These are phyloP conservation scores for Drosophila mayaguana DNA, from an alignment of 2,888 invertebrate genomes.

Conservation along the genomic window DNA sequence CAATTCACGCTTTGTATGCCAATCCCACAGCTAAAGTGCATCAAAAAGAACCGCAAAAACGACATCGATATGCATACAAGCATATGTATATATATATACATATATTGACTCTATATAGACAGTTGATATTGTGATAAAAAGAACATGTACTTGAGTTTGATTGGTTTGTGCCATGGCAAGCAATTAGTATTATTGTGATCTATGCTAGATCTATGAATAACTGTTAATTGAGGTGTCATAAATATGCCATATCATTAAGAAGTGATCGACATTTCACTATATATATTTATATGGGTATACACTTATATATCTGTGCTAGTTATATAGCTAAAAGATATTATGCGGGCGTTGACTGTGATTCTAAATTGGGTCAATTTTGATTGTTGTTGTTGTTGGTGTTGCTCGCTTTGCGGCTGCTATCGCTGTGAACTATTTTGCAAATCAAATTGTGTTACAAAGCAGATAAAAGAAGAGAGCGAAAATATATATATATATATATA, in stretches of 20 bases:
- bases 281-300: background rate
- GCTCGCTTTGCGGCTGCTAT: conserved; percentile 5
- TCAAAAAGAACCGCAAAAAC: conserved; percentile 38
- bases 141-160: conserved; percentile 39
- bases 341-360: conserved; percentile 55
- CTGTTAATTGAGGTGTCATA: conserved; percentile 64
- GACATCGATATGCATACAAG: background rate
- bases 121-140: conserved; percentile 21
- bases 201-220: conserved; percentile 41
- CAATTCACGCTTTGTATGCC: conserved; percentile 8
- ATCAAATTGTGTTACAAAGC: conserved; percentile 54
- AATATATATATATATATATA: no score
- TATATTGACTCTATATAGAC: conserved; percentile 5
- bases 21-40: conserved; percentile 14
- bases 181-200: conserved; percentile 57
- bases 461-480: conserved; percentile 43
- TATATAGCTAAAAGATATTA: conserved; percentile 18
- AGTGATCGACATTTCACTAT: conserved; percentile 25
- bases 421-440: conserved; percentile 55
- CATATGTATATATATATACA: background rate
- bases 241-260: conserved; percentile 44
- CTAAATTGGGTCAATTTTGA: conserved; percentile 51
- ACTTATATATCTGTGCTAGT: background rate
- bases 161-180: conserved; percentile 42
- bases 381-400: conserved; percentile 5